These are phyloP conservation scores for Rhaphigaster nebulosa DNA, from an alignment of 2,888 invertebrate genomes.

Conservation along the genomic window DNA sequence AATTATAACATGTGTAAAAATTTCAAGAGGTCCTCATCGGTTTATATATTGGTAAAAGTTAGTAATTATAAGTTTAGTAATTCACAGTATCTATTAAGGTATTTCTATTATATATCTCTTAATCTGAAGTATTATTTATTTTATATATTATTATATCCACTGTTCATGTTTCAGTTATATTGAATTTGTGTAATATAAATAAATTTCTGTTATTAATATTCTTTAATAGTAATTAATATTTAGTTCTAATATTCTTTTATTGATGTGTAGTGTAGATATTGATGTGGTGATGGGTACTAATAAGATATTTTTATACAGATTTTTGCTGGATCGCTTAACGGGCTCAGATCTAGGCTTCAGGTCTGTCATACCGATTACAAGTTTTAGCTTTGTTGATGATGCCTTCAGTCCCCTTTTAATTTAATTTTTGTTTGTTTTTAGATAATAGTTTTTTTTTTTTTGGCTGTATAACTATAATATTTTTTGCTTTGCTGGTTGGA, in stretches of 20 bases:
- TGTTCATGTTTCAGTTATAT: not conserved
- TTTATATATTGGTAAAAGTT: too few relatives aligned
- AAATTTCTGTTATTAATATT: slow-evolving; percentile 57
- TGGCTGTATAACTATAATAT: not conserved
- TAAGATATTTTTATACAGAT: slow-evolving; percentile 69
- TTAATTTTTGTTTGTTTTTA: not conserved
- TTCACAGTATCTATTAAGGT: too few relatives aligned
- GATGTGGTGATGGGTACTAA: slow-evolving; percentile 48
- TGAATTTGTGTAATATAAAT: slow-evolving; percentile 44
- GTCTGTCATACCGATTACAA: slow-evolving; percentile 15
- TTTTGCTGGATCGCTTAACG: slow-evolving; percentile 70
- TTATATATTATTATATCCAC: not conserved
- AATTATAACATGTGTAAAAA: too few relatives aligned
- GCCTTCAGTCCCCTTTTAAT: not conserved
- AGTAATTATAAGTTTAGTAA: too few relatives aligned
- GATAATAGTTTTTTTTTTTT: not conserved
- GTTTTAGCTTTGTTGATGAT: not conserved
- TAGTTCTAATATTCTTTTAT: too few relatives aligned
- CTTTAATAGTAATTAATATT: too few relatives aligned
- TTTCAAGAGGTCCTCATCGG: too few relatives aligned
- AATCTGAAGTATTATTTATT: not conserved
- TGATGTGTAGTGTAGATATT: too few relatives aligned
- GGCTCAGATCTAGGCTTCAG: slow-evolving; percentile 58
- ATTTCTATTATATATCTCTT: too few relatives aligned
- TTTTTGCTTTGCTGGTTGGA: not conserved